Percentiles rank a stretch among this genome's conserved stretches.
Evolutionary conservation across 35 echinoderm and acorn worm species (phyloP).

Genomic region (Apostichopus japonicus): DNA sequence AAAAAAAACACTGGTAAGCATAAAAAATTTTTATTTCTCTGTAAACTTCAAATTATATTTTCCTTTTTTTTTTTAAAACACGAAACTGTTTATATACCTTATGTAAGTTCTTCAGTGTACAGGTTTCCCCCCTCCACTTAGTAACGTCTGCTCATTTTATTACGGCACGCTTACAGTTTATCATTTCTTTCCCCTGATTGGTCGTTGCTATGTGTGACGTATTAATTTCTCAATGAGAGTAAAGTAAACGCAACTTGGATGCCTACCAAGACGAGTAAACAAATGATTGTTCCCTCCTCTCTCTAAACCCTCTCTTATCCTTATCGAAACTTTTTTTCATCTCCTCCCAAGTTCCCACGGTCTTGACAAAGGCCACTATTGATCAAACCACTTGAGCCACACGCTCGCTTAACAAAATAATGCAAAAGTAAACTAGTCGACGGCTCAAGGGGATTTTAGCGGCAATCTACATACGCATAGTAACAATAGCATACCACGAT

Average conservation of each 20-base stretch:
- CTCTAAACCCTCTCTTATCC: background rate
- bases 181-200: background rate
- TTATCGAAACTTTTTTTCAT: constrained; percentile 3
- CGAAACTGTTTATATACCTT: no score
- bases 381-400: background rate
- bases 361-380: background rate
- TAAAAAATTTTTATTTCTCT: no score
- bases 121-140: no score
- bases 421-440: background rate
- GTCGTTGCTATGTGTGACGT: background rate
- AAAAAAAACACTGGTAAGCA: no score
- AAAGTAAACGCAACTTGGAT: background rate
- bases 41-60: no score
- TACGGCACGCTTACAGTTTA: no score
- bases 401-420: background rate
- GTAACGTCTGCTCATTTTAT: no score
- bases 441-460: constrained; percentile 12
- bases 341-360: constrained; percentile 13
- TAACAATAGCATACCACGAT: background rate
- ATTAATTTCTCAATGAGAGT: background rate
- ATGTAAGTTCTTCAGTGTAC: no score
- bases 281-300: background rate
- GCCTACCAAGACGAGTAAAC: background rate
- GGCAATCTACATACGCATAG: background rate
- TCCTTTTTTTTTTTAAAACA: no score